These are phyloP conservation scores for Hippoglossus stenolepis DNA, from an alignment of 2,113 vertebrate species.

Conservation along the genomic window DNA sequence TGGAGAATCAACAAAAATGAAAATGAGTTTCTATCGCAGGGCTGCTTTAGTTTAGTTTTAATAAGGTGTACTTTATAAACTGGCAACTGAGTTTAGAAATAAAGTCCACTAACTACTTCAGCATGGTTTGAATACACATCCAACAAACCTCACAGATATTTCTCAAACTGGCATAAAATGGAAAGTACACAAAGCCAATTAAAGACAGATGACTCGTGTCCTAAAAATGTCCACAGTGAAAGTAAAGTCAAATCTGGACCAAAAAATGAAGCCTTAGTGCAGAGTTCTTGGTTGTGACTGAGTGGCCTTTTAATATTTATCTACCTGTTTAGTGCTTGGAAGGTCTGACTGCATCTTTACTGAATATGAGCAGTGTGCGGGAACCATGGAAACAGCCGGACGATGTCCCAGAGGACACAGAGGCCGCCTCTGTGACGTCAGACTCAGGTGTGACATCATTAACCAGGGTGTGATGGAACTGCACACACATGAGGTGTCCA, in stretches of 20 bases:
- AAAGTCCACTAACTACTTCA: slow-evolving; percentile 31
- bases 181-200: slow-evolving; percentile 23
- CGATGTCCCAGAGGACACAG: slow-evolving; percentile 41
- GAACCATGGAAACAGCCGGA: slow-evolving; percentile 40
- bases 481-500: slow-evolving; percentile 35
- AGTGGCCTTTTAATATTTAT: slow-evolving; percentile 31
- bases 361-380: slow-evolving; percentile 48
- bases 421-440: slow-evolving; percentile 55
- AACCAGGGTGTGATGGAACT: slow-evolving; percentile 46
- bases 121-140: slow-evolving; percentile 17
- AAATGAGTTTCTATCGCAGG: neutral
- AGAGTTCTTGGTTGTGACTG: slow-evolving; percentile 5
- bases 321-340: slow-evolving; percentile 36
- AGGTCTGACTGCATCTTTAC: slow-evolving; percentile 33
- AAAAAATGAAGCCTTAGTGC: neutral
- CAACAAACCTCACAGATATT: slow-evolving; percentile 13
- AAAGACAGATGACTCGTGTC: slow-evolving; percentile 20
- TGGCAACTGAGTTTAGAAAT: slow-evolving; percentile 9
- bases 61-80: slow-evolving; percentile 13
- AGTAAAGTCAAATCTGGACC: neutral
- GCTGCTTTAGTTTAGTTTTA: slow-evolving; percentile 1
- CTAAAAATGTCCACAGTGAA: slow-evolving; percentile 8
- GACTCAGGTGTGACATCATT: slow-evolving; percentile 51
- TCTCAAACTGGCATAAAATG: slow-evolving; percentile 19
- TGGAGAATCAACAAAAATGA: neutral